phyloP scores from a whole-genome alignment of 2,113 vertebrate genomes.

The Ploceus nigricollis region DNA sequence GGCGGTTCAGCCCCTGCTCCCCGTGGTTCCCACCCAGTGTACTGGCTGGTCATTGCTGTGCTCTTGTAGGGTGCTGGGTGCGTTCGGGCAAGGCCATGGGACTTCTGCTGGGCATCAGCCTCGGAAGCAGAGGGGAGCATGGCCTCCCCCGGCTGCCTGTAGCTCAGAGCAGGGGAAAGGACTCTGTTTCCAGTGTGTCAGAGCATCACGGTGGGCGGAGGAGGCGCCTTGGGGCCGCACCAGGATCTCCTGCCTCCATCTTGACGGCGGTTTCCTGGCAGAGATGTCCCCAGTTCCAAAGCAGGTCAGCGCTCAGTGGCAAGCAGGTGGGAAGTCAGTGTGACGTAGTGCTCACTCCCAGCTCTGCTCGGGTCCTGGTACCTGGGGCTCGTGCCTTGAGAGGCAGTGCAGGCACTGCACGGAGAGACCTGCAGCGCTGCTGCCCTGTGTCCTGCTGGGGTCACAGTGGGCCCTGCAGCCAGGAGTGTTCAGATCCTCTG shows the following conservation, averaged over 20 bases:
- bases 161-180: not conserved
- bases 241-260: fast-evolving
- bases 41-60: fast-evolving
- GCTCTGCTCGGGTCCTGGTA: not conserved
- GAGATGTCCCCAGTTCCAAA: not conserved
- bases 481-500: not conserved
- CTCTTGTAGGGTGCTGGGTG: fast-evolving
- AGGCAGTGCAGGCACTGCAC: not conserved
- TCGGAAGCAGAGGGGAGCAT: not conserved
- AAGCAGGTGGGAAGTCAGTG: fast-evolving
- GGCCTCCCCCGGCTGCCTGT: fast-evolving
- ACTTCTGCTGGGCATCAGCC: not conserved
- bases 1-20: too few species aligned
- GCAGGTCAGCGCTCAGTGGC: not conserved
- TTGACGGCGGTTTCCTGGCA: fast-evolving
- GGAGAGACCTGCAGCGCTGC: not conserved
- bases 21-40: fast-evolving
- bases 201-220: fast-evolving
- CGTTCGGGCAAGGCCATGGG: fast-evolving
- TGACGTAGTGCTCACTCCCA: fast-evolving
- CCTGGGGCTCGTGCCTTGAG: not conserved
- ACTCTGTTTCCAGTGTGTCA: fast-evolving
- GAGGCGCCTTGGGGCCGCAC: fast-evolving
- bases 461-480: not conserved
- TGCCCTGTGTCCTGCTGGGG: not conserved